phyloP scores from a whole-genome alignment of 2,888 invertebrate genomes.

The Podabrus alpinus region DNA sequence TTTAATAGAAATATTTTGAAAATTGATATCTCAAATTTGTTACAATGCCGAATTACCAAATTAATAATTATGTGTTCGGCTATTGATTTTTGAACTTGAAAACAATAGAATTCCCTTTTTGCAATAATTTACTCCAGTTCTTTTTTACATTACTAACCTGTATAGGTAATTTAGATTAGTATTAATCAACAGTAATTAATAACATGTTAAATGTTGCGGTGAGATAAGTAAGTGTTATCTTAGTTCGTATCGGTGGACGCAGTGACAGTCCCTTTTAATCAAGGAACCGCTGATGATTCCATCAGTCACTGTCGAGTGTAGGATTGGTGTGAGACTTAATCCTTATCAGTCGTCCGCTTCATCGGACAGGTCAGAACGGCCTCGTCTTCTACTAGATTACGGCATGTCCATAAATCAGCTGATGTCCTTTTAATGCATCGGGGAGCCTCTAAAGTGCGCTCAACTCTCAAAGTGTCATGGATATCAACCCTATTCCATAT shows the following conservation, averaged over 20 bases:
- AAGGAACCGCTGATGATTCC: conserved; percentile 52
- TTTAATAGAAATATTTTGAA: not conserved
- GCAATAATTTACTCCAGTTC: not conserved
- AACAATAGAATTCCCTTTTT: not conserved
- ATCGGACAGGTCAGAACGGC: conserved; percentile 53
- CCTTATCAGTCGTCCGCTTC: conserved; percentile 53
- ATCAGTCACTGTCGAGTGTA: conserved; percentile 53
- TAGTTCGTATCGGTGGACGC: conserved; percentile 28
- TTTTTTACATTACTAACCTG: not conserved
- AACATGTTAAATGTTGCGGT: conserved; percentile 50
- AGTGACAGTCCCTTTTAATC: conserved; percentile 53
- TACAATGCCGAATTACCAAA: not conserved
- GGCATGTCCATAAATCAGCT: conserved; percentile 50
- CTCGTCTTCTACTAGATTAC: conserved; percentile 48
- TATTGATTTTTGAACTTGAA: not conserved
- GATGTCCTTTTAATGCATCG: conserved; percentile 32
- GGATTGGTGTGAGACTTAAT: conserved; percentile 50
- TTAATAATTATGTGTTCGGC: not conserved
- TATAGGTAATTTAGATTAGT: conserved; percentile 11
- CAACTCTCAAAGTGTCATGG: conserved; percentile 34
- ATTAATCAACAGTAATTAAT: conserved; percentile 52
- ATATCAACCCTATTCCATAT: conserved; percentile 32
- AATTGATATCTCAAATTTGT: not conserved
- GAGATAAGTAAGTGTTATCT: conserved; percentile 33
- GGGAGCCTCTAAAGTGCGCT: conserved; percentile 28